Base-by-base conservation (phyloP, 37 sponge, comb jelly and placozoan species). In the Aphrocallistes beatrix region DNA sequence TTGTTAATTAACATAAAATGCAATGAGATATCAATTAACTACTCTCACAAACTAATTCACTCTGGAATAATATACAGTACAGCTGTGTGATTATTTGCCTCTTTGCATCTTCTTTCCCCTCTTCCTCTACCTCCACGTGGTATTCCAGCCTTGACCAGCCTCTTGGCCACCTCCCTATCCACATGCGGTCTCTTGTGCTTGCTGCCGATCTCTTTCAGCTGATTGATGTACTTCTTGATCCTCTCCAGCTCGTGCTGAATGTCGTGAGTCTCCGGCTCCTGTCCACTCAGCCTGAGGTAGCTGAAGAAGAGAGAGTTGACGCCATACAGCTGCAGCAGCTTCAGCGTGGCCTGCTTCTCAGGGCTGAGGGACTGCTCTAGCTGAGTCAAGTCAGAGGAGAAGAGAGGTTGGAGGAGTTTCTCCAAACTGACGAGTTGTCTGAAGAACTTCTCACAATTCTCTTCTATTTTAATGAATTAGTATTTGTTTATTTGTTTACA, bases 251-350 rank as follows among this genome's bases (percentile, higher is more conserved):
- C 75, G 34, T 60, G 75, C 34, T 60, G 75, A 25, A 60, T 60
- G 32, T 60, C 75, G 34, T 60, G 75, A 13, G 1, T 1, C 34
- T 60, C 75, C 6, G 75, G 75, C 6, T 60, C 75, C 21, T 60
- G 28, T 60, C 75, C 75, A 13, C 75, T 60, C 17, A 60, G 75
- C 8, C 28, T 60, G 32, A 60, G 28, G 75, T 60, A 60, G 75
- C 75, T 60, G 75, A 60, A 60, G 75, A 60, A 60, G 25, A 60
- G 75, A 60, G 75, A 60, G 34, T 60, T 60, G 3, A 60, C n/a
- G 6, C 75, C 75, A 30, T 60, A 60, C 34, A 60, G 34, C 34
- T 60, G 75, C 34, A 60, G 75, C 3, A 60, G 75, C n/a, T 60
- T 60, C 34, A 60, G n/a, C 3, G 75, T 30, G 34, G 75, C n/a